Conservation (phyloP, 2,113 vertebrate species). For the Astur gentilis region DNA sequence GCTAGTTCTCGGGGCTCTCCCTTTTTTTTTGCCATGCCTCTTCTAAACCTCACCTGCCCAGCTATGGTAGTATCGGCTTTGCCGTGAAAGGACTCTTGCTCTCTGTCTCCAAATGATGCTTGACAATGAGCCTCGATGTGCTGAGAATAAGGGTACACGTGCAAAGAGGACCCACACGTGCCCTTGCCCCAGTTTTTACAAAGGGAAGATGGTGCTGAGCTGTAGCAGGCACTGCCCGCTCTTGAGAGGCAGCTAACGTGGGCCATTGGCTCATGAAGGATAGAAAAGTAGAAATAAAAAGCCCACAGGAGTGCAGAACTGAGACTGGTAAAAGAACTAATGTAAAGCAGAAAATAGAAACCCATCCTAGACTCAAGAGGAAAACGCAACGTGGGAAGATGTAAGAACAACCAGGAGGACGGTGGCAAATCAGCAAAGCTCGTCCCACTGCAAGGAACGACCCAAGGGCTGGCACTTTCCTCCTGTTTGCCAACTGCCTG, state of each 20-base stretch:
- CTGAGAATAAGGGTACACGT: fast-evolving
- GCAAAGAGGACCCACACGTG: not conserved
- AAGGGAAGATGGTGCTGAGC: not conserved
- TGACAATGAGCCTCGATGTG: not conserved
- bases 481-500: not conserved
- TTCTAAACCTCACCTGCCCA: not conserved
- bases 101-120: not conserved
- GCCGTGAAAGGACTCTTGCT: not conserved
- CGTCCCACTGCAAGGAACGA: fast-evolving
- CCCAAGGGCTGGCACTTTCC: not conserved
- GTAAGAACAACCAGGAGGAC: not conserved
- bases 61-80: not conserved
- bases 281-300: not conserved
- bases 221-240: not conserved
- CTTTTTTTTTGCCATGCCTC: not conserved
- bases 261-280: not conserved
- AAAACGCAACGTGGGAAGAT: not conserved
- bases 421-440: not conserved
- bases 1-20: not conserved
- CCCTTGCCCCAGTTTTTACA: not conserved
- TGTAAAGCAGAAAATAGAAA: not conserved
- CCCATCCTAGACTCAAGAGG: not conserved
- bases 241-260: not conserved
- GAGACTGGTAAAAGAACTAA: not conserved
- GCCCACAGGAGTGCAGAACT: not conserved